phyloP scores from a whole-genome alignment of 2,888 invertebrate species.

The Nowickia ferox region DNA sequence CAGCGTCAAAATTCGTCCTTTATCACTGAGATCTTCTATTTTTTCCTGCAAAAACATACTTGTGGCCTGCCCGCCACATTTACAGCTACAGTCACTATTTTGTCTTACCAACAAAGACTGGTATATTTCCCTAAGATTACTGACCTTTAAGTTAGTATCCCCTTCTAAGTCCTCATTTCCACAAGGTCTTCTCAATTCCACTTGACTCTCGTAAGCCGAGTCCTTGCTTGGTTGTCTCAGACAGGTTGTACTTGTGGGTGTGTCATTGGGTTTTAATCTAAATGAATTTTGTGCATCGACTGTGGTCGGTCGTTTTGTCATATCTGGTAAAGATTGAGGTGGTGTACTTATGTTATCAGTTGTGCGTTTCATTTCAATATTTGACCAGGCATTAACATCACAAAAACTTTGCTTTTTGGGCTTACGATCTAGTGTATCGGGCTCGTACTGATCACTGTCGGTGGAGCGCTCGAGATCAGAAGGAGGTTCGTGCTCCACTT shows the following conservation, averaged over 20 bases:
- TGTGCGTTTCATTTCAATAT: conserved; percentile 83
- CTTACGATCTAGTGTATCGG: conserved; percentile 93
- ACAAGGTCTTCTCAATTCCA: conserved; percentile 56
- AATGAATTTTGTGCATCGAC: conserved; percentile 89
- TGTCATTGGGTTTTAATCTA: conserved; percentile 83
- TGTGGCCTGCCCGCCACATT: conserved; percentile 78
- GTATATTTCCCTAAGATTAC: conserved; percentile 89
- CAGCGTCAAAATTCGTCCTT: conserved; percentile 87
- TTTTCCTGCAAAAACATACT: conserved; percentile 71
- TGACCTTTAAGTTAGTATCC: conserved; percentile 81
- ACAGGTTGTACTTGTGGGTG: background rate
- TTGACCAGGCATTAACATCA: conserved; percentile 83
- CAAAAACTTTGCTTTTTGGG: conserved; percentile 85
- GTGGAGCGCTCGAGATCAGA: conserved; percentile 87
- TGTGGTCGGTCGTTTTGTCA: conserved; percentile 75
- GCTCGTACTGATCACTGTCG: conserved; percentile 91
- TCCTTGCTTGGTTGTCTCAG: conserved; percentile 61
- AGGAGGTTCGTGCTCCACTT: conserved; percentile 91
- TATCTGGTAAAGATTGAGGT: conserved; percentile 51
- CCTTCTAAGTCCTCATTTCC: conserved; percentile 33
- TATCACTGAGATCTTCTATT: conserved; percentile 79
- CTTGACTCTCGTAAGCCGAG: conserved; percentile 68
- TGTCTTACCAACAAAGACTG: conserved; percentile 86
- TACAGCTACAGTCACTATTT: conserved; percentile 78
- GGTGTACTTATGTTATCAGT: conserved; percentile 61